Evolutionary conservation across 2,797 vertebrate species (phyloP).

Genomic region (Crocidura indochinensis): DNA sequence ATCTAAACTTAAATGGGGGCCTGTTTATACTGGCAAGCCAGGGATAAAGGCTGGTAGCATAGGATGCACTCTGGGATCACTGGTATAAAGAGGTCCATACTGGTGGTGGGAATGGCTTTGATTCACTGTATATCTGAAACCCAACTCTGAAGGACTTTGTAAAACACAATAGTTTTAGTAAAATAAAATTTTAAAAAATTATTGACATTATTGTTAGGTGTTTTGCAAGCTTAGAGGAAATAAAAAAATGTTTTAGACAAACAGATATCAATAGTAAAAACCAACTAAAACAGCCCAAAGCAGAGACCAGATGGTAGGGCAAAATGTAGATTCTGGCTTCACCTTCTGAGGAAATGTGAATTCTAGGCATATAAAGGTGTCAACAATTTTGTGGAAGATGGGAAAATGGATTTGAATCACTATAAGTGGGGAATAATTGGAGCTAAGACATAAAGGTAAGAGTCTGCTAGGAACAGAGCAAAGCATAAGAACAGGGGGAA

Average conservation of each 20-base stretch:
- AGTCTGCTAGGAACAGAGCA: neutral
- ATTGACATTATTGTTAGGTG: neutral
- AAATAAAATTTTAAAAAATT: too few species aligned
- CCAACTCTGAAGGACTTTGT: too few species aligned
- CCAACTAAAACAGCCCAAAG: neutral
- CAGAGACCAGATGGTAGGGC: neutral
- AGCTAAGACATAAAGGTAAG: neutral
- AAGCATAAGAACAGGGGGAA: neutral
- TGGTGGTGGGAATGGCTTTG: too few species aligned
- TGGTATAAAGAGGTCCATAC: too few species aligned
- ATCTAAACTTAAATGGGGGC: too few species aligned
- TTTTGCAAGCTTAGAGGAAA: neutral
- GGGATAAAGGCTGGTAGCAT: too few species aligned
- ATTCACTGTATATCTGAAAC: too few species aligned
- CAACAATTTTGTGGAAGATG: neutral
- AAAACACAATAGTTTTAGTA: too few species aligned
- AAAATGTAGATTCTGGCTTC: neutral
- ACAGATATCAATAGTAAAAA: neutral
- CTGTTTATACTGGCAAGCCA: too few species aligned
- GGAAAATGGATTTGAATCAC: neutral
- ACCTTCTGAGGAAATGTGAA: neutral
- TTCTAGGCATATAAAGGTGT: rapidly evolving
- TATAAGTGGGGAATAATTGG: rapidly evolving
- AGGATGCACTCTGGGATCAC: too few species aligned
- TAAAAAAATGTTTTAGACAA: neutral